Conservation (phyloP, 2,797 vertebrate species). For the Loris lydekkerianus region DNA sequence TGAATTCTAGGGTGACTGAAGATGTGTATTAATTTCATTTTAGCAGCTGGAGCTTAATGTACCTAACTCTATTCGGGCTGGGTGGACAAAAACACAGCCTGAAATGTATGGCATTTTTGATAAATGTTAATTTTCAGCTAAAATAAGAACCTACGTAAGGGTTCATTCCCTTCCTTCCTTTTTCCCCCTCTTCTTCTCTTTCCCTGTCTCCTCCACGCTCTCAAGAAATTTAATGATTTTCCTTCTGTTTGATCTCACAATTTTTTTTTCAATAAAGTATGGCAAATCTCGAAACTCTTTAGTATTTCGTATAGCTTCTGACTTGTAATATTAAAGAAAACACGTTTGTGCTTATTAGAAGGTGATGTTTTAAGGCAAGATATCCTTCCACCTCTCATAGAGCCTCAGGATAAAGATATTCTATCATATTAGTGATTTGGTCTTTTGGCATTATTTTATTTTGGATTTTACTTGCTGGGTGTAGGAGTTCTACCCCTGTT, state of each 20-base stretch:
- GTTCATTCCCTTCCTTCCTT: neutral
- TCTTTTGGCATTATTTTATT: neutral
- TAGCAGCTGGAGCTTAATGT: constrained; percentile 34
- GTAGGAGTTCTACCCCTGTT: neutral
- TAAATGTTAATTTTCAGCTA: constrained; percentile 54
- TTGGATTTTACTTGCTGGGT: constrained; percentile 5
- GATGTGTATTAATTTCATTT: constrained; percentile 68
- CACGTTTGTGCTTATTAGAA: neutral
- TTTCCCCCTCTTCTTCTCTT: no score
- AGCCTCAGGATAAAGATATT: neutral
- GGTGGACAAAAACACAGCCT: constrained; percentile 15
- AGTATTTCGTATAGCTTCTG: neutral
- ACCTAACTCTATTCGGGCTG: neutral
- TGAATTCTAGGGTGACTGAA: constrained; percentile 66
- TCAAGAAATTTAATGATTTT: neutral
- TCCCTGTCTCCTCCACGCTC: neutral
- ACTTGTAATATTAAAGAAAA: neutral
- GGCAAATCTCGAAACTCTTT: constrained; percentile 25
- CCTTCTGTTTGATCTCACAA: constrained; percentile 1
- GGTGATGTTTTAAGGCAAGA: neutral
- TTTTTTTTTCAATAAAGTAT: neutral
- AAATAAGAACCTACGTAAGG: constrained; percentile 2
- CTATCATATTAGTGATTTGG: neutral
- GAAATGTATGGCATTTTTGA: constrained; percentile 13
- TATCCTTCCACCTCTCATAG: neutral